A percentile compares a stretch with the other conserved stretches of the same genome.
phyloP scores from a whole-genome alignment of 2,113 vertebrate genomes.

The Eclectus roratus region DNA sequence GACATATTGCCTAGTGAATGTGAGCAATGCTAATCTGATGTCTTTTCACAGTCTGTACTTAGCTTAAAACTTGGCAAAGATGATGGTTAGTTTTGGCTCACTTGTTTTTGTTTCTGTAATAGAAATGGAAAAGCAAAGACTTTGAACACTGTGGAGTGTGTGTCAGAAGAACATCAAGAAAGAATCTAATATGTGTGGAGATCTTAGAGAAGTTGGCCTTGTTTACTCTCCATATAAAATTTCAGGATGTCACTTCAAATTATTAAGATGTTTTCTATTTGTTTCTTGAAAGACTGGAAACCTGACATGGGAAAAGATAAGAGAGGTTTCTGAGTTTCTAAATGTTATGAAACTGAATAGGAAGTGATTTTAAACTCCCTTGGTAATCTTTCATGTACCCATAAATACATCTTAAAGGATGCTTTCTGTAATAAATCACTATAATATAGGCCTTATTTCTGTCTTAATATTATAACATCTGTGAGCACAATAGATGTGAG shows the following conservation, averaged over 20 bases:
- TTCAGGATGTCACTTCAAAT: neutral
- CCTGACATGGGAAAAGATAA: neutral
- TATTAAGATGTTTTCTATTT: neutral
- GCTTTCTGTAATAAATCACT: neutral
- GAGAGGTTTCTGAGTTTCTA: neutral
- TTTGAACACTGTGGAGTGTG: neutral
- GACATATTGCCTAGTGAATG: neutral
- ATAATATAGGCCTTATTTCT: neutral
- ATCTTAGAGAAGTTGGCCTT: neutral
- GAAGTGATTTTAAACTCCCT: neutral
- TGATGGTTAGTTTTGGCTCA: accelerated
- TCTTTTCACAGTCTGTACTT: neutral
- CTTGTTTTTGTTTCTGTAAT: neutral
- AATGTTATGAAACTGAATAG: neutral
- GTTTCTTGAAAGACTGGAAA: neutral
- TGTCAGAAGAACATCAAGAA: neutral
- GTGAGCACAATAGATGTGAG: neutral
- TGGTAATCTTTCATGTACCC: neutral
- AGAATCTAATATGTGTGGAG: neutral
- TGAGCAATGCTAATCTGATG: neutral
- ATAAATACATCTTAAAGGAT: neutral
- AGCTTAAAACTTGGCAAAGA: neutral
- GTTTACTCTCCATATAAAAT: neutral
- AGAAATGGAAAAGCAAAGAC: neutral
- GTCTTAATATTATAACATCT: neutral